Evolutionary conservation across 2,797 vertebrate species (phyloP), one percentile per base, ranked within the genome.

Genomic region (Leuciscus waleckii): DNA sequence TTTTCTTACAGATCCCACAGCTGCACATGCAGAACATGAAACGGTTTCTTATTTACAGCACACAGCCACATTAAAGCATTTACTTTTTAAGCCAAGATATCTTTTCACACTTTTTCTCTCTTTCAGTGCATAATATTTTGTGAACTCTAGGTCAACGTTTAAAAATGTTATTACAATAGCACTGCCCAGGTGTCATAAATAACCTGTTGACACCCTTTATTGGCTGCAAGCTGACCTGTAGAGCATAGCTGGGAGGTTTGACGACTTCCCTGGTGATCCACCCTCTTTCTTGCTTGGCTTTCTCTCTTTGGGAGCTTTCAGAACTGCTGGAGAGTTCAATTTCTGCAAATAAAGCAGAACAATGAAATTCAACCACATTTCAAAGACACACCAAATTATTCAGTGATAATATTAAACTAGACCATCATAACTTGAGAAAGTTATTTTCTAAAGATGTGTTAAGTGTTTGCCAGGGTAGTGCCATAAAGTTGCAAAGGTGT

Each of bases 1-100:
- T 99, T 94, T 98, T 99, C 95, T 99, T 99, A 93, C 98, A 99
- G 93, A 99, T 99, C 84, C 98, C 98, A 93, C 98, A 99, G 89
- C 98, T 99, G 94, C 87, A 90, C 41, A 49, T 16, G 46, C 46
- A 89, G 23, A 82, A 93, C 13, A 21, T 2, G 89, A 67, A 61
- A 37, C 17, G 0, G 54, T 35, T 68, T 79, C n/a, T 73, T 23
- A 79, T 26, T 46, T 61, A 54, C 26, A 39, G 21, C 19, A 87
- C 74, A 89, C 29, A 81, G 89, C 54, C 23, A 49, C 13, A 77
- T 51, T 2, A 7, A 79, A 56, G 17, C 26, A 14, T 29, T 26
- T 10, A n/a, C 14, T 37, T 58, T 51, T 26, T 39, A 81, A 58
- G 58, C 4, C 3, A 77, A 74, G 13, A 35, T 8, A 56, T 41